Evolutionary conservation across 2,113 vertebrate genomes (phyloP), one percentile per base, ranked within the genome.

Genomic region (Notechis scutatus): DNA sequence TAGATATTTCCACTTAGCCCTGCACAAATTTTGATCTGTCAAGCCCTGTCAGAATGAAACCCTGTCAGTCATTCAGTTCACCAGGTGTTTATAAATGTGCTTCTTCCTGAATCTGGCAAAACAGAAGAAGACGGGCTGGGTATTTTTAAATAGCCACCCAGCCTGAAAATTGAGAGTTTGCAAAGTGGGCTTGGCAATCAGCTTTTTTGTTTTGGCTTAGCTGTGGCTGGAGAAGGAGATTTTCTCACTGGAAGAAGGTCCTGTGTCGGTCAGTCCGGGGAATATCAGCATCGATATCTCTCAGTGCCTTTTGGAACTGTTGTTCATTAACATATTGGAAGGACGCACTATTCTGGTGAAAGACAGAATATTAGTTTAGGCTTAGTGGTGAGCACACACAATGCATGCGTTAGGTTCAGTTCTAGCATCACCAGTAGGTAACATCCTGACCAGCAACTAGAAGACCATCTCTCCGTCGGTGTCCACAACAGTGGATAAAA

Each of bases 281-380:
- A 12, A 96, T 88, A 9, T 94, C 94, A 15, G 87, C 91, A 57
- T 96, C 95, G 12, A 94, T 94, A 90, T 95, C 90, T 85, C 57
- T n/a, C 57, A 93, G 39, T 0, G 94, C 81, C 29, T 88, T 91
- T 89, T 93, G 96, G 39, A 98, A 97, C 91, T 98, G 97, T 55
- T 95, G 94, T 15, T 95, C 85, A 64, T 98, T 97, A 96, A 98
- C 97, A 91, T 98, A 96, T 97, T 98, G 94, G 26, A 92, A 57
- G 64, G 45, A 69, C 23, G 86, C 47, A 50, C 64, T 45, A 23
- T 59, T 69, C 94, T 94, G 90, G 74, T 9, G 3, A 57, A 52
- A 81, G 45, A 92, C 50, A 91, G 26, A 88, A 85, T 18, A 15
- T 52, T 61, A 34, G 15, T 20, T n/a, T 64, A 26, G 34, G 29